These are phyloP conservation scores for Cercopithecus mona DNA, from an alignment of 2,113 vertebrate genomes.

Conservation along the genomic window DNA sequence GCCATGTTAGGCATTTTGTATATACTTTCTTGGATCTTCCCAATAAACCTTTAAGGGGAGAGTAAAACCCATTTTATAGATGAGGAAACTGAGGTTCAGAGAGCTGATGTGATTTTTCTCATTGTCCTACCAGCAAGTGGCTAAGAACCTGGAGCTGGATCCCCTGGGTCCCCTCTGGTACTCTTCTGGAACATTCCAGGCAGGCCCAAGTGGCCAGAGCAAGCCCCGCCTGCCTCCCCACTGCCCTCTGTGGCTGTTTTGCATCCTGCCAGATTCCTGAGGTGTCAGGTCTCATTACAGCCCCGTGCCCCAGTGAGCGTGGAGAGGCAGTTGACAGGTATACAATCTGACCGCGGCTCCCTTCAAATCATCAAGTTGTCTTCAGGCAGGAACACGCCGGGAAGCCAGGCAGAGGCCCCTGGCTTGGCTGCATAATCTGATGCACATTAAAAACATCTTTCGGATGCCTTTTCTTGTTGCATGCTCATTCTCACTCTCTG, in stretches of 20 bases:
- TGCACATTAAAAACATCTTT: slow-evolving; percentile 86
- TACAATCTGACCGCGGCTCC: slow-evolving; percentile 76
- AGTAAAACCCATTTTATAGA: slow-evolving; percentile 34
- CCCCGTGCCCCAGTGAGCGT: slow-evolving; percentile 51
- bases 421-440: slow-evolving; percentile 79
- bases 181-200: slow-evolving; percentile 19
- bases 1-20: background rate
- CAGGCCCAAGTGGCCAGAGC: background rate
- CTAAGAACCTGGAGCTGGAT: background rate
- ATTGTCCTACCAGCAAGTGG: background rate
- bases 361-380: slow-evolving; percentile 86
- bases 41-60: background rate
- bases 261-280: slow-evolving; percentile 65
- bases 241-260: background rate
- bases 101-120: background rate
- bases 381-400: slow-evolving; percentile 78
- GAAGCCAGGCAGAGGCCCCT: slow-evolving; percentile 82
- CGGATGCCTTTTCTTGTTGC: slow-evolving; percentile 58
- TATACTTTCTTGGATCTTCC: background rate
- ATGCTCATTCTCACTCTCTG: background rate
- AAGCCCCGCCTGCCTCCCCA: background rate
- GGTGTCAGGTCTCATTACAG: slow-evolving; percentile 83
- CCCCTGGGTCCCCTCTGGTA: background rate
- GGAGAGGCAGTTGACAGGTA: slow-evolving; percentile 85
- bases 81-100: background rate